These are phyloP conservation scores for Antrozous pallidus DNA, from an alignment of 2,797 vertebrate species.

Conservation along the genomic window DNA sequence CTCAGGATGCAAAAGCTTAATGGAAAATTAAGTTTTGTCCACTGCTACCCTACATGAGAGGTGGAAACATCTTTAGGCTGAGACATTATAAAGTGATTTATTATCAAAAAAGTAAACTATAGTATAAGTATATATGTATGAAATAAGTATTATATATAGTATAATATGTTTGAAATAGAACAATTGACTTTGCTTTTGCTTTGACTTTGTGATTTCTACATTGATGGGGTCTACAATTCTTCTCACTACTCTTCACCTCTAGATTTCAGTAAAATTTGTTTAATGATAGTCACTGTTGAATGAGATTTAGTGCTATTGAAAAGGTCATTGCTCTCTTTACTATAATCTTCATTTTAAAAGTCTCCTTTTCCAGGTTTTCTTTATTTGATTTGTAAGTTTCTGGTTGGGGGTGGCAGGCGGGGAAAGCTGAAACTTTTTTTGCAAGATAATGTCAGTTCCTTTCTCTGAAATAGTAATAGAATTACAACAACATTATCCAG, in stretches of 20 bases:
- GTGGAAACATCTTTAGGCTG: slow-evolving; percentile 48
- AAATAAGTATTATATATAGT: neutral
- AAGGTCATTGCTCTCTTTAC: slow-evolving; percentile 39
- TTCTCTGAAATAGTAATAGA: neutral
- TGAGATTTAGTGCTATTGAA: neutral
- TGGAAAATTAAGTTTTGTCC: slow-evolving; percentile 63
- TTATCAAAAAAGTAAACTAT: slow-evolving; percentile 51
- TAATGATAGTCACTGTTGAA: neutral
- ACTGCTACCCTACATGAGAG: slow-evolving; percentile 41
- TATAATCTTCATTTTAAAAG: neutral
- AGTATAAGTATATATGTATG: neutral
- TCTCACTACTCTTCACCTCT: neutral
- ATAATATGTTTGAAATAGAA: slow-evolving; percentile 42
- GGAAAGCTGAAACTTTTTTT: neutral
- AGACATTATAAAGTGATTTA: slow-evolving; percentile 62
- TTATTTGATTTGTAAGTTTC: slow-evolving; percentile 44
- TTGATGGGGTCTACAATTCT: slow-evolving; percentile 17
- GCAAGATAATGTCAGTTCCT: slow-evolving; percentile 12
- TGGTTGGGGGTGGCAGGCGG: neutral
- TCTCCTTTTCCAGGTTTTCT: slow-evolving; percentile 15
- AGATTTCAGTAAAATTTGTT: slow-evolving; percentile 45
- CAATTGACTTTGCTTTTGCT: slow-evolving; percentile 50
- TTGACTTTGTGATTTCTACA: slow-evolving; percentile 65
- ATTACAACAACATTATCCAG: neutral
- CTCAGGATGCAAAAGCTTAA: neutral